phyloP scores from a whole-genome alignment of 2,113 vertebrate genomes.

The Hipposideros armiger region DNA sequence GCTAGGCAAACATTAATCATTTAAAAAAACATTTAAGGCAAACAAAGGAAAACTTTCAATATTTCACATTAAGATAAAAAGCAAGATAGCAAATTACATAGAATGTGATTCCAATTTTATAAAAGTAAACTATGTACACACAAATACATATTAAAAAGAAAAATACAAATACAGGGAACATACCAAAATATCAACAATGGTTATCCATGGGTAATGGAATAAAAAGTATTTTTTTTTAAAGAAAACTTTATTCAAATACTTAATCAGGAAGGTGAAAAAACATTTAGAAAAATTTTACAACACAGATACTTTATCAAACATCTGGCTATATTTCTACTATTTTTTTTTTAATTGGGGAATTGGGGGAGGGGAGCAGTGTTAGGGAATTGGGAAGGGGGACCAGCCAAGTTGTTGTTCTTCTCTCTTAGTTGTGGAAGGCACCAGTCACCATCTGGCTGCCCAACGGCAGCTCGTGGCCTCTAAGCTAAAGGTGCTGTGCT shows the following conservation, averaged over 20 bases:
- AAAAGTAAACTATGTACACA: conserved; percentile 17
- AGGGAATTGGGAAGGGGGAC: too few relatives aligned
- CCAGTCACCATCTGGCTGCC: too few relatives aligned
- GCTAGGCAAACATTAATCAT: neutral
- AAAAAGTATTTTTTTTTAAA: neutral
- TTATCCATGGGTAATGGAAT: neutral
- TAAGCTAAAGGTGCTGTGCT: too few relatives aligned
- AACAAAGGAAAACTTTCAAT: conserved; percentile 34
- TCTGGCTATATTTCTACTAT: neutral
- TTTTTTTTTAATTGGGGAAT: too few relatives aligned
- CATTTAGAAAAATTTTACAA: conserved; percentile 10
- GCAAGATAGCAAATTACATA: neutral
- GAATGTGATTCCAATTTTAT: conserved; percentile 4
- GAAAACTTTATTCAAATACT: conserved; percentile 18
- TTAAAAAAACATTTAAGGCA: neutral
- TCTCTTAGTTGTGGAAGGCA: too few relatives aligned
- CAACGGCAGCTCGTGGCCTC: too few relatives aligned
- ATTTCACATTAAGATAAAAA: neutral
- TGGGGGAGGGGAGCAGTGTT: too few relatives aligned
- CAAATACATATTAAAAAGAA: neutral
- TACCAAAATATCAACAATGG: neutral
- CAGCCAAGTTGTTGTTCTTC: too few relatives aligned
- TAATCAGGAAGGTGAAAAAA: neutral
- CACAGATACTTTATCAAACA: neutral
- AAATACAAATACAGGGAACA: neutral